phyloP scores from a whole-genome alignment of 1,140 invertebrate genomes.

The Hetaerina americana region DNA sequence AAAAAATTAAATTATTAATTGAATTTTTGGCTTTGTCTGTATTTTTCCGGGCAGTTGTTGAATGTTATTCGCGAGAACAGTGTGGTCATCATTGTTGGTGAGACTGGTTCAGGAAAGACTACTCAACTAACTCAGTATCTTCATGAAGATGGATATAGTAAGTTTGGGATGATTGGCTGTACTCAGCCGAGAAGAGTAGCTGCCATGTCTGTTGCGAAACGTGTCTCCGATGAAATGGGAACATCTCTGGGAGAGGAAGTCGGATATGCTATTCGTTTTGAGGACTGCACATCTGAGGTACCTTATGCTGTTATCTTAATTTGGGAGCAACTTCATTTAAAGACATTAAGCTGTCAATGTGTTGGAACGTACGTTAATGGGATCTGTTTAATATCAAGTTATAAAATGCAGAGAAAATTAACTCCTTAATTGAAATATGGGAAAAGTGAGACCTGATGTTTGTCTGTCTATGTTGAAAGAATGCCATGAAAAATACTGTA shows the following conservation, averaged over 20 bases:
- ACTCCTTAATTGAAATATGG: too few relatives aligned
- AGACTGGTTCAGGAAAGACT: slow-evolving; percentile 98
- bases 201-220: slow-evolving; percentile 98
- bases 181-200: slow-evolving; percentile 90
- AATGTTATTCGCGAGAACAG: slow-evolving; percentile 91
- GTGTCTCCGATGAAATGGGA: slow-evolving; percentile 96
- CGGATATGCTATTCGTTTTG: slow-evolving; percentile 98
- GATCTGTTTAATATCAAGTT: too few relatives aligned
- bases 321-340: too few relatives aligned
- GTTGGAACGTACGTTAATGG: too few relatives aligned
- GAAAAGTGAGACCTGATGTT: too few relatives aligned
- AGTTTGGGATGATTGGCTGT: slow-evolving; percentile 88
- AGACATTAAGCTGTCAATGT: too few relatives aligned
- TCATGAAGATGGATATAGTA: slow-evolving; percentile 94
- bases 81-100: slow-evolving; percentile 92
- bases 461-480: too few relatives aligned
- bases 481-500: too few relatives aligned
- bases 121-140: slow-evolving; percentile 98
- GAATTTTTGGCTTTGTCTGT: not conserved
- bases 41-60: slow-evolving; percentile 39
- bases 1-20: too few relatives aligned
- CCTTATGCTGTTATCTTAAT: too few relatives aligned
- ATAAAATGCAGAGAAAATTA: too few relatives aligned
- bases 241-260: slow-evolving; percentile 81
- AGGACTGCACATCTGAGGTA: slow-evolving; percentile 92